Percentiles rank a stretch among this genome's conserved stretches.
These are phyloP conservation scores for Lochmaea crataegi DNA, from an alignment of 2,888 invertebrate genomes.

Conservation along the genomic window DNA sequence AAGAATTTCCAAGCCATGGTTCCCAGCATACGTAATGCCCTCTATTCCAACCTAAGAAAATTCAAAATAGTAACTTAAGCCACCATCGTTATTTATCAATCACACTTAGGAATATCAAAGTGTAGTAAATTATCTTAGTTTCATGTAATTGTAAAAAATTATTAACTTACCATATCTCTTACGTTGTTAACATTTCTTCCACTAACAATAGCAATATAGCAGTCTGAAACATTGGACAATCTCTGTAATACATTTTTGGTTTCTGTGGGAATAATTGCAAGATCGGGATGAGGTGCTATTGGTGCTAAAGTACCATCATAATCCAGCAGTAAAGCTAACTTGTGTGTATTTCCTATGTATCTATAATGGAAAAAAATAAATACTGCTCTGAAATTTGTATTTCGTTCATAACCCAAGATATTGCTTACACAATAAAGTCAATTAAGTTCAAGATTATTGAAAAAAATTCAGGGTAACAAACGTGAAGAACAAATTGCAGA, in stretches of 20 bases:
- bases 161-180: conserved; percentile 78
- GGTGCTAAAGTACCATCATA: conserved; percentile 92
- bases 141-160: no score
- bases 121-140: no score
- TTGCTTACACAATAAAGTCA: no score
- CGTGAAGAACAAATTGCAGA: no score
- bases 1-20: conserved; percentile 88
- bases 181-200: conserved; percentile 90
- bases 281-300: conserved; percentile 89
- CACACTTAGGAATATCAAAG: no score
- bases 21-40: conserved; percentile 91
- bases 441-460: no score
- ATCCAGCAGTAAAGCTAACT: conserved; percentile 84
- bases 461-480: no score
- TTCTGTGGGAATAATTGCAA: conserved; percentile 86
- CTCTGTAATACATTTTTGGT: conserved; percentile 86
- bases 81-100: no score
- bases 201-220: conserved; percentile 88
- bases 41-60: conserved; percentile 81
- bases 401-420: no score
- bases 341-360: conserved; percentile 88
- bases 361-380: conserved; percentile 63
- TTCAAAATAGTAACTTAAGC: neutral
- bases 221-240: conserved; percentile 85
- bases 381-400: neutral